Base-by-base conservation (phyloP, 2,113 vertebrate genomes). In the Erpornis zantholeuca region DNA sequence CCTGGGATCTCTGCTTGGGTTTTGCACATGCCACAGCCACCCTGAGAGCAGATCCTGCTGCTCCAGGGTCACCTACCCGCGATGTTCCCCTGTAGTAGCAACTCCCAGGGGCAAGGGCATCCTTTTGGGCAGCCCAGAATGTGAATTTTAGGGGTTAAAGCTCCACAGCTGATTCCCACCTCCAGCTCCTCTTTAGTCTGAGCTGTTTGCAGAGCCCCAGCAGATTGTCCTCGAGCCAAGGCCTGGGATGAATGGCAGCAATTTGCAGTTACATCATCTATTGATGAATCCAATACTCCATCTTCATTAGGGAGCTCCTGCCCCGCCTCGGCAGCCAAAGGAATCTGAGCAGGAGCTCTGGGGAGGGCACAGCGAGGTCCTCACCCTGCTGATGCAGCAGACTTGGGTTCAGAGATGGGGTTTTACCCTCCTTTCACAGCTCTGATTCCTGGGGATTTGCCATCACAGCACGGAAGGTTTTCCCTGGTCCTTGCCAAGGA, bases 181-280 rank as follows among this genome's bases (percentile, higher is more conserved):
- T 19, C 33, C 28, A 24, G 40, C 28, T 82, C 61, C 92, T 89
- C 21, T 5, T 86, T 45, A 85, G 44, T 17, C 44, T 28, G 75
- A 87, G 70, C 64, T 6, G 4, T 54, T 64, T 45, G 54, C 65
- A 35, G 38, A 54, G 69, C 45, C 70, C 21, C 33, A 80, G 84
- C 82, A 71, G 73, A 3, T 6, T 14, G 49, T 54, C 44, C 50
- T 5, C 0, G 6, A 79, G 82, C 82, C 49, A 10, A 68, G 69
- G 61, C 1, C 81, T 9, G 59, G 78, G 78, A 72, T 78, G 84
- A 36, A 91, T 71, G 0, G 4, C 78, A 49, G 85, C 84, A 68
- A 82, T 91, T 76, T 75, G 78, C 78, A 69, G 52, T 85, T 82
- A 63, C 82, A 89, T 94, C 94, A 88, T 53, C 80, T 49, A 4